A percentile compares a stretch with the other conserved stretches of the same genome.
These are phyloP conservation scores for Microcaecilia unicolor DNA, from an alignment of 2,797 vertebrate genomes.

Conservation along the genomic window DNA sequence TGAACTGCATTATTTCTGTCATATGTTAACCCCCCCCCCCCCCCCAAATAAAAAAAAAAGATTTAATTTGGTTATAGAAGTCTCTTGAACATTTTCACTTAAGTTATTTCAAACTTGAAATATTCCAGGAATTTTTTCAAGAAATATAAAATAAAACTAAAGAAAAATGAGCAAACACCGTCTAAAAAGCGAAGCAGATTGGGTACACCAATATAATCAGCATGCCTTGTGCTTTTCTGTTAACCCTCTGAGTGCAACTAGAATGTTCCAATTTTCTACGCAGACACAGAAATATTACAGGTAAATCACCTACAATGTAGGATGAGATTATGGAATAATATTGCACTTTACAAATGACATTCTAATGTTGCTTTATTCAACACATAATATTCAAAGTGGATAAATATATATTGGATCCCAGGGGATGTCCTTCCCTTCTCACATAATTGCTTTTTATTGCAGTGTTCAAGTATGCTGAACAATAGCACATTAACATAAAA, in stretches of 20 bases:
- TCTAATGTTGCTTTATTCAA: constrained; percentile 19
- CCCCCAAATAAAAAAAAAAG: constrained; percentile 51
- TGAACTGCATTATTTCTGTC: constrained; percentile 43
- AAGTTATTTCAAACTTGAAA: constrained; percentile 46
- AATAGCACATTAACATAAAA: neutral
- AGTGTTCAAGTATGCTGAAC: neutral
- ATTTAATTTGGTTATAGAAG: constrained; percentile 54
- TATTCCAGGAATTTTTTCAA: constrained; percentile 42
- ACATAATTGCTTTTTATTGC: constrained; percentile 1
- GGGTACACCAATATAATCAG: constrained; percentile 41
- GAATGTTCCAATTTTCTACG: constrained; percentile 29
- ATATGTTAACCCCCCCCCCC: too few species aligned
- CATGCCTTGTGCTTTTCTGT: constrained; percentile 68
- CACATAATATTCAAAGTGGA: constrained; percentile 1
- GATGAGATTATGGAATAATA: constrained; percentile 19
- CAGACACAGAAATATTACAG: constrained; percentile 12
- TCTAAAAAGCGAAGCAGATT: constrained; percentile 54
- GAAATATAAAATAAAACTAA: constrained; percentile 27
- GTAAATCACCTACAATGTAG: constrained; percentile 15
- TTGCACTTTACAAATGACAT: constrained; percentile 18
- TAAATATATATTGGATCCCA: neutral
- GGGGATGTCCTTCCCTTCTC: neutral
- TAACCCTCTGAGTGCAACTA: constrained; percentile 53
- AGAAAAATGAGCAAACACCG: constrained; percentile 46
- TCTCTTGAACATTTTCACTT: constrained; percentile 52